Percentiles rank a stretch among this genome's conserved stretches.
phyloP scores from a whole-genome alignment of 2,797 vertebrate genomes.

The Galaxias olidus region DNA sequence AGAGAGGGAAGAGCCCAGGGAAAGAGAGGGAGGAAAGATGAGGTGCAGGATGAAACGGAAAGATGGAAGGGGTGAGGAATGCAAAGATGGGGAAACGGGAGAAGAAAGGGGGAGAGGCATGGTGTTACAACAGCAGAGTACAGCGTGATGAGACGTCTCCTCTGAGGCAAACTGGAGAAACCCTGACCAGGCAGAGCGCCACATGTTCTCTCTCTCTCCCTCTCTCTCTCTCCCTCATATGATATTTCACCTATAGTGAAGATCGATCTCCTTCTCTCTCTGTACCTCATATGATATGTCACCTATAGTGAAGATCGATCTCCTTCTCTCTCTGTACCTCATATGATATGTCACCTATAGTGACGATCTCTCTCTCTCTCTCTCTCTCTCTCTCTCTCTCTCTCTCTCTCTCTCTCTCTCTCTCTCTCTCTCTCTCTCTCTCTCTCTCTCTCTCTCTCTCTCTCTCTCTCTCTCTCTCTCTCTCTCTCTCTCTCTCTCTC shows the following conservation, averaged over 20 bases:
- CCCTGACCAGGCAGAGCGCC: no score
- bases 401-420: neutral
- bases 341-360: no score
- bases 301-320: neutral
- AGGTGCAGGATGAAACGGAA: no score
- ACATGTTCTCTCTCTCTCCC: no score
- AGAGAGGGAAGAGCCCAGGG: constrained; percentile 25
- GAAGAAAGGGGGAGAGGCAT: no score
- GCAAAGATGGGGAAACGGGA: no score
- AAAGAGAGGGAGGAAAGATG: neutral
- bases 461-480: constrained; percentile 8
- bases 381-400: neutral
- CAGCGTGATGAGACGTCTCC: no score
- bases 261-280: neutral
- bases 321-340: no score
- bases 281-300: neutral
- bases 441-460: constrained; percentile 3
- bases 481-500: constrained; percentile 6
- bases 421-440: neutral
- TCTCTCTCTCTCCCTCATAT: neutral
- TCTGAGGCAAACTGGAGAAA: no score
- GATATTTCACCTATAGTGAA: neutral
- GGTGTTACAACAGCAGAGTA: no score
- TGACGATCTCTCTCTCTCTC: neutral
- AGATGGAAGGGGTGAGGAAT: no score